Percentiles rank a stretch among this genome's conserved stretches.
Conservation (phyloP, 2,113 vertebrate species). For the Limnothrissa miodon region DNA sequence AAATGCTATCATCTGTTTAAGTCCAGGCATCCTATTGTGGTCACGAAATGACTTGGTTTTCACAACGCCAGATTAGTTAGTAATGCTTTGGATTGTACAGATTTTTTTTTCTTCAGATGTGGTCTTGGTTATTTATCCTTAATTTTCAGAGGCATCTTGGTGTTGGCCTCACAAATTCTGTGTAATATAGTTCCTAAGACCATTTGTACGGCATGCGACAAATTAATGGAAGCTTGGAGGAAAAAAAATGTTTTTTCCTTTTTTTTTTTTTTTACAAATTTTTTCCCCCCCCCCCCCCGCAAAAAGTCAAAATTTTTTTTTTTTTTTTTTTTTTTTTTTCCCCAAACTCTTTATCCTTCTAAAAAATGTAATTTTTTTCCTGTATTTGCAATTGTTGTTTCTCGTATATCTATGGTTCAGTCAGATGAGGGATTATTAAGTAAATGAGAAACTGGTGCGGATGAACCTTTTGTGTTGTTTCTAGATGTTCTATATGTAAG, state of each 20-base stretch:
- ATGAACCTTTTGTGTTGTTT: slow-evolving; percentile 29
- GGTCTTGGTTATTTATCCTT: not conserved
- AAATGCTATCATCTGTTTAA: not conserved
- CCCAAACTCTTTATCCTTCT: not conserved
- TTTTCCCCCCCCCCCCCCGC: not conserved
- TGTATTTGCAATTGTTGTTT: slow-evolving; percentile 11
- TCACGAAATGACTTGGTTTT: not conserved
- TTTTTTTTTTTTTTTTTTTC: not conserved
- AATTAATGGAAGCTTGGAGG: not conserved
- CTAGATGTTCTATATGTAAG: slow-evolving; percentile 20
- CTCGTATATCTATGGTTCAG: not conserved
- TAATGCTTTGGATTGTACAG: slow-evolving; percentile 15
- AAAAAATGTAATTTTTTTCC: not conserved
- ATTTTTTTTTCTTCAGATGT: not conserved
- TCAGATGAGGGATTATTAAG: not conserved
- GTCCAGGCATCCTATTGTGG: not conserved
- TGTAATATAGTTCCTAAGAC: slow-evolving; percentile 16
- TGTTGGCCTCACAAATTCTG: not conserved
- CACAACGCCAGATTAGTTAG: slow-evolving; percentile 6
- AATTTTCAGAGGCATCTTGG: not conserved
- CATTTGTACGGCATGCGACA: slow-evolving; percentile 11
- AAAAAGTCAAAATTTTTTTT: not conserved
- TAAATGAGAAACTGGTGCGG: not conserved
- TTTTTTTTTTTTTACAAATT: not conserved
- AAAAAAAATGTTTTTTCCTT: not conserved